Conservation (phyloP, 1,140 invertebrate genomes). For the Hycleus phaleratus region DNA sequence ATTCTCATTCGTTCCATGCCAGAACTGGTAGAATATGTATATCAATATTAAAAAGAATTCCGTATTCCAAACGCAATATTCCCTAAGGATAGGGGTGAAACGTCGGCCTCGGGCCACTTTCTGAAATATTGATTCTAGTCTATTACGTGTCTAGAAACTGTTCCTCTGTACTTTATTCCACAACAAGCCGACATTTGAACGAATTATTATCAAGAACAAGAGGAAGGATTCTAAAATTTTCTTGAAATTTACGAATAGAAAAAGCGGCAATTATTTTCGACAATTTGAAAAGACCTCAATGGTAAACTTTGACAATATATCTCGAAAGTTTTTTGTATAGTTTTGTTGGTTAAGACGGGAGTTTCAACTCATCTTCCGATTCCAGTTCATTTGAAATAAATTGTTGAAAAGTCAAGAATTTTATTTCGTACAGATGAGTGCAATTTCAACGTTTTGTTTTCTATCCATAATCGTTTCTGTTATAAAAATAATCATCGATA, state of each 20-base stretch:
- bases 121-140: constrained; percentile 20
- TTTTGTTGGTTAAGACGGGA: too few species aligned
- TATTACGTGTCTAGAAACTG: constrained; percentile 9
- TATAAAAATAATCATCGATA: too few species aligned
- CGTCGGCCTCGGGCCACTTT: constrained; percentile 11
- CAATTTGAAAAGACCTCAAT: neutral
- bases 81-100: constrained; percentile 16
- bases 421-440: too few species aligned
- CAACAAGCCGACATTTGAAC: too few species aligned
- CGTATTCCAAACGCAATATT: constrained; percentile 19
- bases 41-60: constrained; percentile 21
- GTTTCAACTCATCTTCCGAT: constrained; percentile 3
- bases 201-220: too few species aligned
- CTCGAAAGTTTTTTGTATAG: neutral
- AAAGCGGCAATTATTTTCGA: neutral
- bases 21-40: neutral
- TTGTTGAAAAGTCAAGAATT: too few species aligned
- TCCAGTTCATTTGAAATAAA: constrained; percentile 9
- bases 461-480: too few species aligned
- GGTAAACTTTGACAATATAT: neutral
- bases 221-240: too few species aligned
- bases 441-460: too few species aligned
- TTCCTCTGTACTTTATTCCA: neutral
- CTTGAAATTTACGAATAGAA: too few species aligned
- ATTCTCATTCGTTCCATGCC: too few species aligned